phyloP scores from a whole-genome alignment of 2,888 invertebrate species.

The Cephus pygmeus region DNA sequence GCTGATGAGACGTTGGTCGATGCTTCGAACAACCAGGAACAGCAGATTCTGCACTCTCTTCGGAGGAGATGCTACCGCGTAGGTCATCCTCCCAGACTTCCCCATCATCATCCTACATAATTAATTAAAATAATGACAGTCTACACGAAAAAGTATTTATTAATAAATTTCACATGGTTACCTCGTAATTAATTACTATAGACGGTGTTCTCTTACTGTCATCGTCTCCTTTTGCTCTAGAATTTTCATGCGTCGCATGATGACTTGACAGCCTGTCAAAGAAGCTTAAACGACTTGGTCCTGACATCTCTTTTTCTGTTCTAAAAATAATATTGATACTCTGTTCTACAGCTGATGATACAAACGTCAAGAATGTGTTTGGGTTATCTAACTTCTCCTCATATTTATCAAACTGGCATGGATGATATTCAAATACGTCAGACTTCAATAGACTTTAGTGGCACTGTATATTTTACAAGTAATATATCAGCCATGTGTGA shows the following conservation, averaged over 20 bases:
- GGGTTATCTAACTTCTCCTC: not conserved
- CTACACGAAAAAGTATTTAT: not conserved
- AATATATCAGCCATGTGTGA: not conserved
- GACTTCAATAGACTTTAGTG: not conserved
- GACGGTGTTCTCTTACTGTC: conserved; percentile 14
- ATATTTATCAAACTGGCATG: not conserved
- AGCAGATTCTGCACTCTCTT: conserved; percentile 40
- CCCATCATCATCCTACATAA: conserved; percentile 33
- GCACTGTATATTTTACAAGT: not conserved
- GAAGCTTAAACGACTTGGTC: conserved; percentile 11
- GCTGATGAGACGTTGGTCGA: conserved; percentile 41
- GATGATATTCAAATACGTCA: not conserved
- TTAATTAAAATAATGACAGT: not conserved
- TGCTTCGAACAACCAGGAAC: conserved; percentile 39
- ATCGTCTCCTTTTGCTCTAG: conserved; percentile 24
- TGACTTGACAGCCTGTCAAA: conserved; percentile 34
- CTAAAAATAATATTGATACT: not conserved
- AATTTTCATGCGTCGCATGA: conserved; percentile 26
- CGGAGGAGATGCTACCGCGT: conserved; percentile 53
- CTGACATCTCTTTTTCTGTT: conserved; percentile 7
- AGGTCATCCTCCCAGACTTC: conserved; percentile 51
- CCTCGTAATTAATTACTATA: conserved; percentile 32
- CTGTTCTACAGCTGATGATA: not conserved
- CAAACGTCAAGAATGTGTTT: not conserved
- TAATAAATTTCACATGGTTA: conserved; percentile 11